phyloP scores from a whole-genome alignment of 2,797 vertebrate genomes.

The Enteromius treurensis region DNA sequence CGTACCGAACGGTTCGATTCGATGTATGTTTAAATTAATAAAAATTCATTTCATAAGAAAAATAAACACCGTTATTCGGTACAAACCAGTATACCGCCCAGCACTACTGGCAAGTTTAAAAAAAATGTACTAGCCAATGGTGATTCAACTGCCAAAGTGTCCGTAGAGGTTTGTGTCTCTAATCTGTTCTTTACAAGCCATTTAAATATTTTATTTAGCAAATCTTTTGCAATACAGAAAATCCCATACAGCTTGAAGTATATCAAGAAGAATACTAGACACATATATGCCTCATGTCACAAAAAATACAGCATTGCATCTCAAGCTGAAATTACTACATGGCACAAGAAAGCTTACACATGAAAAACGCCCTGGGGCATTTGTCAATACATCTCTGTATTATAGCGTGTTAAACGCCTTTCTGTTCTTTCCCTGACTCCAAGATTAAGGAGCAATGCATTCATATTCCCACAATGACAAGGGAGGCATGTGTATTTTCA shows the following conservation, averaged over 20 bases:
- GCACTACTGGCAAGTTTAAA: no score
- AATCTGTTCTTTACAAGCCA: no score
- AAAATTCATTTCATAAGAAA: no score
- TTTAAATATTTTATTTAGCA: background rate
- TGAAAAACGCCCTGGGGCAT: slow-evolving; percentile 47
- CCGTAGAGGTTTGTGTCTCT: no score
- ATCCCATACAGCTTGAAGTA: background rate
- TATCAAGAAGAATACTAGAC: background rate
- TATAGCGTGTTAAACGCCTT: background rate
- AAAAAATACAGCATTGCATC: slow-evolving; percentile 20
- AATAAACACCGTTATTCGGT: no score
- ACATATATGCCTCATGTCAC: background rate
- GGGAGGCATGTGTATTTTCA: background rate
- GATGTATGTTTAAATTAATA: no score
- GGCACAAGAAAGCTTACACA: slow-evolving; percentile 55
- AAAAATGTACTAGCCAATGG: no score
- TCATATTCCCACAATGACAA: background rate
- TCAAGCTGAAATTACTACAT: slow-evolving; percentile 56
- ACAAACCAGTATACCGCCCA: no score
- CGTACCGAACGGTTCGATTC: no score
- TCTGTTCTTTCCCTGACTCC: background rate
- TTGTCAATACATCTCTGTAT: slow-evolving; percentile 47
- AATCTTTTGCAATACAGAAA: background rate
- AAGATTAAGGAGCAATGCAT: background rate
- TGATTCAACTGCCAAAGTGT: no score